Evolutionary conservation across 2,113 vertebrate species (phyloP).

Genomic region (Panthera uncia): DNA sequence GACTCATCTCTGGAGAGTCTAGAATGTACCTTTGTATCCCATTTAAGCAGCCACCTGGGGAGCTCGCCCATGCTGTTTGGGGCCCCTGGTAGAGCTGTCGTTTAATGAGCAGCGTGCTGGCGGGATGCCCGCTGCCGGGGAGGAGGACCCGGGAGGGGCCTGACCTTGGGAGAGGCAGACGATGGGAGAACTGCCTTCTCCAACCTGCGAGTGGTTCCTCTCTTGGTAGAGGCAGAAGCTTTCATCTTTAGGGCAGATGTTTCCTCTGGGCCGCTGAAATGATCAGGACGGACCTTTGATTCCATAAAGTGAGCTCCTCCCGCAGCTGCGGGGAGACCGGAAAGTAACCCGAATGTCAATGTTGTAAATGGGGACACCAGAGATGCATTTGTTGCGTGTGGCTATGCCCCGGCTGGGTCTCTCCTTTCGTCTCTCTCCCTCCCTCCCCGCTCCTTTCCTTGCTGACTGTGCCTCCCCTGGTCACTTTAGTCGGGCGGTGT

Average conservation of each 20-base stretch:
- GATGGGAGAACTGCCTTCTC: conserved; percentile 41
- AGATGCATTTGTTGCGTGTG: background rate
- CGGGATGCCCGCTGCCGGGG: background rate
- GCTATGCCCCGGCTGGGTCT: background rate
- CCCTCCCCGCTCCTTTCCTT: background rate
- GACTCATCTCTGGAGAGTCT: background rate
- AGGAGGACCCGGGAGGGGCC: background rate
- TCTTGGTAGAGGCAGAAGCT: background rate
- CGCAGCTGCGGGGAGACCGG: background rate
- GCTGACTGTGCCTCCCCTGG: background rate
- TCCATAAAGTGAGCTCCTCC: background rate
- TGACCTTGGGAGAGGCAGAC: background rate
- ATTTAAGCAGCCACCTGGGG: background rate
- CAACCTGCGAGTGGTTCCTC: background rate
- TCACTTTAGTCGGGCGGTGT: background rate
- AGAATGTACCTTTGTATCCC: background rate
- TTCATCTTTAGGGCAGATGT: background rate
- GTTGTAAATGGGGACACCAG: fast-evolving
- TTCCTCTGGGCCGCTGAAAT: background rate
- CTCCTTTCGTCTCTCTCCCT: background rate
- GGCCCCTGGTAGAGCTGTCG: background rate
- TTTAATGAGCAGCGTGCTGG: background rate
- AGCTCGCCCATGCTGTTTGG: background rate
- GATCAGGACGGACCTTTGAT: background rate
- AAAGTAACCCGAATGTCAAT: background rate